These are phyloP conservation scores for Psilanteris sp. DNA, from an alignment of 1,140 invertebrate species.

Conservation along the genomic window DNA sequence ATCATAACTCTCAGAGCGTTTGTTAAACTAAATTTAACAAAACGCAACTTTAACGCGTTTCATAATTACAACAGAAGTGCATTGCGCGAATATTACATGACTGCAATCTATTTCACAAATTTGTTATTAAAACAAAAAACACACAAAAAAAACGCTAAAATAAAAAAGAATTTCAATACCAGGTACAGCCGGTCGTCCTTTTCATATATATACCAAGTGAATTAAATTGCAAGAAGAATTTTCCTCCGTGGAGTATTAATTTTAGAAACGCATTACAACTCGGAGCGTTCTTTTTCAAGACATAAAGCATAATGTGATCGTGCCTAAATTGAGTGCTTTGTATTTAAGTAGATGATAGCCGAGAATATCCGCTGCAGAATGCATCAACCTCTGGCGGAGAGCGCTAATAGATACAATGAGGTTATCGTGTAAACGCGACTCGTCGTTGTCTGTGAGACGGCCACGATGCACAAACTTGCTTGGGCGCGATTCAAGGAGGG, in stretches of 20 bases:
- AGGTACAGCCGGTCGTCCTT: too few relatives aligned
- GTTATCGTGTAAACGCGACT: slow-evolving; percentile 53
- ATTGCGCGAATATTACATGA: too few relatives aligned
- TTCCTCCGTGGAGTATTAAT: slow-evolving; percentile 28
- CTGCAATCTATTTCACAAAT: too few relatives aligned
- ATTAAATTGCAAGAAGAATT: slow-evolving; percentile 21
- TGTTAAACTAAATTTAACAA: too few relatives aligned
- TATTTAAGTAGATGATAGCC: slow-evolving; percentile 66
- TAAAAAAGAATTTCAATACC: too few relatives aligned
- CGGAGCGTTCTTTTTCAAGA: slow-evolving; percentile 26
- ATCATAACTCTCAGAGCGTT: too few relatives aligned
- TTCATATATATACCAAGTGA: too few relatives aligned
- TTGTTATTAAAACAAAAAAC: too few relatives aligned
- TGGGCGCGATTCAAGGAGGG: neutral
- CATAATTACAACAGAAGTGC: too few relatives aligned
- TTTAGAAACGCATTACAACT: slow-evolving; percentile 20
- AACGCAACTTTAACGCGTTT: too few relatives aligned
- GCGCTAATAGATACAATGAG: slow-evolving; percentile 58
- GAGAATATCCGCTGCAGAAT: slow-evolving; percentile 61
- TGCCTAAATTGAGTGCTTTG: slow-evolving; percentile 62
- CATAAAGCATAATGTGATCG: slow-evolving; percentile 50
- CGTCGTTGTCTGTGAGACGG: slow-evolving; percentile 25
- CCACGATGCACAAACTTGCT: slow-evolving; percentile 52
- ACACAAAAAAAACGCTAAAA: too few relatives aligned
- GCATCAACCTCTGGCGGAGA: slow-evolving; percentile 44